phyloP scores from a whole-genome alignment of 2,113 vertebrate species.

The Orthonyx spaldingii region DNA sequence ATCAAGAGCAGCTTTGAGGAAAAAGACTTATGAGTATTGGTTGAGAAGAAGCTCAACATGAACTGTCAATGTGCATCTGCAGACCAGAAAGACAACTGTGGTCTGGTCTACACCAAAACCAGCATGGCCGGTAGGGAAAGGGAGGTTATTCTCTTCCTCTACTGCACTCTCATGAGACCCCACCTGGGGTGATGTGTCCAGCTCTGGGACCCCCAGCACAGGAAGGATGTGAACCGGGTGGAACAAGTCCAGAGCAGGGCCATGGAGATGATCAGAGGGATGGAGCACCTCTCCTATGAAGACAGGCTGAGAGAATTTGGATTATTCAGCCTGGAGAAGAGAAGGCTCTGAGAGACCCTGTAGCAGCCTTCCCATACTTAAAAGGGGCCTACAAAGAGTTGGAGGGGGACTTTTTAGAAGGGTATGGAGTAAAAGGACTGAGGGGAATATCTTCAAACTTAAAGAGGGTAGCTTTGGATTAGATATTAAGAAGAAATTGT shows the following conservation, averaged over 20 bases:
- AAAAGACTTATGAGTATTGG: not conserved
- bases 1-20: not conserved
- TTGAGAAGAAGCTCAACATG: not conserved
- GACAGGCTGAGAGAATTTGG: not conserved
- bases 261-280: not conserved
- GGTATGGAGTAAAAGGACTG: too few species aligned
- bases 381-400: not conserved
- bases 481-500: not conserved
- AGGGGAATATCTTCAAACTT: not conserved
- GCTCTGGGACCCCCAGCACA: accelerated
- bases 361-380: not conserved
- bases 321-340: not conserved
- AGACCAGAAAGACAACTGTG: not conserved
- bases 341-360: not conserved
- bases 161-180: not conserved
- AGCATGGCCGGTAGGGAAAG: not conserved
- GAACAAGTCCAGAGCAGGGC: not conserved
- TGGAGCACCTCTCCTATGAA: not conserved
- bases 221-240: too few species aligned
- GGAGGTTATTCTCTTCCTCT: not conserved
- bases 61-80: not conserved
- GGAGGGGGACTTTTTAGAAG: not conserved
- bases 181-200: not conserved
- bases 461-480: not conserved
- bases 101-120: not conserved